Conservation (phyloP, 1,140 invertebrate genomes). For the Thaumetopoea pityocampa region DNA sequence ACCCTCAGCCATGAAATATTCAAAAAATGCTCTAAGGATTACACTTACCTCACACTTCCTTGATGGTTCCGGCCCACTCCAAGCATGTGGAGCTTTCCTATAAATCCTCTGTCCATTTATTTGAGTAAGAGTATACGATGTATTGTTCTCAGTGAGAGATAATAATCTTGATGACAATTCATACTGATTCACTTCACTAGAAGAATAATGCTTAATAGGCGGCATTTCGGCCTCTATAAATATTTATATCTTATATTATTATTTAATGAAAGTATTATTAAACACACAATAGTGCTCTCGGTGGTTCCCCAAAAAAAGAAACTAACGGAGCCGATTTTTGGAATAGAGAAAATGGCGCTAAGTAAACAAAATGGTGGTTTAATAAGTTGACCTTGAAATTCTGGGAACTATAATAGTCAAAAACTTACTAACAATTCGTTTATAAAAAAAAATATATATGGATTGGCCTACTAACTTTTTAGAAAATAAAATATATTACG, state of each 20-base stretch:
- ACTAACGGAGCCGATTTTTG: conserved; percentile 11
- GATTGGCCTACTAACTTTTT: no score
- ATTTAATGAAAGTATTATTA: conserved; percentile 36
- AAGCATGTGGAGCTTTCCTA: conserved; percentile 62
- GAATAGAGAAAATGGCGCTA: conserved; percentile 33
- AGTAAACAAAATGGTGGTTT: conserved; percentile 27
- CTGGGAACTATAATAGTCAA: conserved; percentile 5
- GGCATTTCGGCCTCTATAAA: conserved; percentile 52
- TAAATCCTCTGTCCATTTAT: conserved; percentile 71
- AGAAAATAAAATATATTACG: no score
- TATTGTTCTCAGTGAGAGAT: conserved; percentile 64
- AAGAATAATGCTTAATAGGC: conserved; percentile 63
- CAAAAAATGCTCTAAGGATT: no score
- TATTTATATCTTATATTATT: conserved; percentile 51
- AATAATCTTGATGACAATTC: conserved; percentile 71
- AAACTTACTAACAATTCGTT: no score
- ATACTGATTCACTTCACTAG: conserved; percentile 71
- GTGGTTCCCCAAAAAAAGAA: conserved; percentile 29
- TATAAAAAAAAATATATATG: no score
- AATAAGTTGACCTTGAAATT: conserved; percentile 5
- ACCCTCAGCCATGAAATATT: no score
- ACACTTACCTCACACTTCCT: conserved; percentile 68
- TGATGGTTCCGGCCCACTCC: conserved; percentile 63
- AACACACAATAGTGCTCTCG: conserved; percentile 21
- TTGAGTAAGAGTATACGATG: conserved; percentile 67